These are phyloP conservation scores for Epinephelus lanceolatus DNA, from an alignment of 2,113 vertebrate genomes.

Conservation along the genomic window DNA sequence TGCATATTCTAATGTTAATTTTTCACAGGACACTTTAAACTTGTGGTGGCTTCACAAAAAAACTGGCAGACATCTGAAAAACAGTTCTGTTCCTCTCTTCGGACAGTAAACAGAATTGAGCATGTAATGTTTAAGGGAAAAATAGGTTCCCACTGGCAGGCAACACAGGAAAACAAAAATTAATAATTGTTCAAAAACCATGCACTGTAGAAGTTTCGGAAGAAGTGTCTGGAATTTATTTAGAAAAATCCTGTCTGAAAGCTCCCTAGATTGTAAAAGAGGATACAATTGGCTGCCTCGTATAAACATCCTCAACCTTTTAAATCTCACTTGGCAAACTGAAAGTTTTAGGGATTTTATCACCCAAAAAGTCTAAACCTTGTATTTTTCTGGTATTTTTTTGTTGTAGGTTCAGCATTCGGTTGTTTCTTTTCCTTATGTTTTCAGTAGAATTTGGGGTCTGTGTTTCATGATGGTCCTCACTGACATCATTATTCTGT, in stretches of 20 bases:
- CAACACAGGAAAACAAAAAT: neutral
- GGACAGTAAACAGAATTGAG: neutral
- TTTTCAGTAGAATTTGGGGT: no score
- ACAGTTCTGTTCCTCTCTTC: neutral
- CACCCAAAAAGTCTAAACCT: neutral
- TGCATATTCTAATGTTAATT: neutral
- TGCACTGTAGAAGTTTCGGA: neutral
- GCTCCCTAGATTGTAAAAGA: neutral
- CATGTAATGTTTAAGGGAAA: neutral
- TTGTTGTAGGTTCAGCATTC: neutral
- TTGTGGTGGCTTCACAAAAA: neutral
- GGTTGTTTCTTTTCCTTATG: no score
- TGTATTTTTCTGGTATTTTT: neutral
- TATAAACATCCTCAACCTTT: constrained; percentile 23
- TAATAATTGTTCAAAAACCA: neutral
- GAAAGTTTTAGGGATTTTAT: neutral
- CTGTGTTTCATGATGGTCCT: no score
- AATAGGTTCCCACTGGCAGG: neutral
- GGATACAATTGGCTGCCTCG: neutral
- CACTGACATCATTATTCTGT: no score
- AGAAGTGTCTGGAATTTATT: neutral
- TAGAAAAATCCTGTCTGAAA: neutral
- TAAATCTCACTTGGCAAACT: neutral
- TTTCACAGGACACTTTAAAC: neutral
- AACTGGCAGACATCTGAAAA: neutral